Evolutionary conservation across 2,797 vertebrate species (phyloP), one percentile per base, ranked within the genome.

Genomic region (Miichthys miiuy): DNA sequence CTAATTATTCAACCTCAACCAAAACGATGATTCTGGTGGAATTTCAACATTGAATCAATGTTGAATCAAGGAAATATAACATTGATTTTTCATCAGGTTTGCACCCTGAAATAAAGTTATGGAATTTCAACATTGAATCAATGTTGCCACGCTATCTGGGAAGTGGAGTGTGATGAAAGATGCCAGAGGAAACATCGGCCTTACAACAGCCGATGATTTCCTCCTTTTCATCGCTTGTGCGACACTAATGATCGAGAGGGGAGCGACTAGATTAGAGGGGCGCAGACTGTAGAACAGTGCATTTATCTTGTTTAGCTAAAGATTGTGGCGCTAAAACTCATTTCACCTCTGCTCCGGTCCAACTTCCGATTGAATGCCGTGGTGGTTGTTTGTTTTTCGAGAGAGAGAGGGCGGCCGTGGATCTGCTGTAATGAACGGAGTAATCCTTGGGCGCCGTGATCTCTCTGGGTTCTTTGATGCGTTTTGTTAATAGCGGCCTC

Each of bases 221-320:
- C 71, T 62, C 25, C 50, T 58, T 69, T 75, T 77, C 69, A 68
- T 79, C 56, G 30, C 77, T 78, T 11, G 27, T 46, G 10, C 50
- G 25, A 25, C 44, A 42, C 56, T 77, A 79, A 78, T 58, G 64
- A 71, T 68, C 67, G 6, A 21, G 1, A 18, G 4, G 6, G 21
- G 6, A 38, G 34, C 34, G 63, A 51, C 3, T 16, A 2, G 73
- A 88, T 77, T 14, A 75, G 21, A 56, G 42, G 34, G 57, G 46
- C 61, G 57, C n/a, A 52, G 75, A 81, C 71, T 18, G 42, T 11
- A 25, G 17, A 66, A 42, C 46, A 11, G 5, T 68, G 58, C 72
- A 83, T 85, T 87, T 48, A 58, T 88, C 86, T 89, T 83, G 71
- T 81, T 89, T 85, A 84, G 79, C 52, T 20, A 17, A 38, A 80